These are phyloP conservation scores for Biston betularia DNA, from an alignment of 2,888 invertebrate species.

Conservation along the genomic window DNA sequence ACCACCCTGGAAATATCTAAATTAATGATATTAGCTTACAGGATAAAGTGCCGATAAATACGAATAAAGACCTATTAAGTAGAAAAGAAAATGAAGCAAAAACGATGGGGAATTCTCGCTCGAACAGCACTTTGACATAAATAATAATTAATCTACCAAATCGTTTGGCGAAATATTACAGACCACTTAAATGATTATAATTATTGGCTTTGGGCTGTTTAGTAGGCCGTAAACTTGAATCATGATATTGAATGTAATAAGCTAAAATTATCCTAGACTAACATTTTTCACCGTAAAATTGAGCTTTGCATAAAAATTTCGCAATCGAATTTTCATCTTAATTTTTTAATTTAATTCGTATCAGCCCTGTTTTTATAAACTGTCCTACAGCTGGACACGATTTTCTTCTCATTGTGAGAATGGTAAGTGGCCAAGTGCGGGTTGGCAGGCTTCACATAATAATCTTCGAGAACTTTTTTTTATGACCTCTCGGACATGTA, in stretches of 20 bases:
- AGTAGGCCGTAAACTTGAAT: slow-evolving; percentile 2
- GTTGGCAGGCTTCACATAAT: no score
- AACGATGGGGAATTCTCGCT: slow-evolving; percentile 32
- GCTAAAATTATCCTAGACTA: background rate
- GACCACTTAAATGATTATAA: slow-evolving; percentile 5
- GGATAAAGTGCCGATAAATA: slow-evolving; percentile 44
- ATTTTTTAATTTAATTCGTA: no score
- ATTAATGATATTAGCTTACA: slow-evolving; percentile 35
- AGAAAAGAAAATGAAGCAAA: slow-evolving; percentile 55
- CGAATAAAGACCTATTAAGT: slow-evolving; percentile 46
- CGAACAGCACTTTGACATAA: slow-evolving; percentile 39
- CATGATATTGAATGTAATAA: background rate
- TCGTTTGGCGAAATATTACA: slow-evolving; percentile 25
- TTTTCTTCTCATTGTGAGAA: no score
- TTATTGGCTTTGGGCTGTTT: background rate
- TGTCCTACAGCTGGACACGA: no score
- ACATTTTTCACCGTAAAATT: background rate
- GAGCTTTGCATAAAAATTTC: background rate
- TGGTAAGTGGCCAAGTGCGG: no score
- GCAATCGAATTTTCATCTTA: no score
- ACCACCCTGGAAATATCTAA: slow-evolving; percentile 9
- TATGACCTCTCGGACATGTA: no score
- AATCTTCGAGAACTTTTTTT: no score
- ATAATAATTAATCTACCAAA: slow-evolving; percentile 45
- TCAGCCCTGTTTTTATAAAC: no score